These are phyloP conservation scores for Procapra przewalskii DNA, from an alignment of 2,113 vertebrate genomes.

Conservation along the genomic window DNA sequence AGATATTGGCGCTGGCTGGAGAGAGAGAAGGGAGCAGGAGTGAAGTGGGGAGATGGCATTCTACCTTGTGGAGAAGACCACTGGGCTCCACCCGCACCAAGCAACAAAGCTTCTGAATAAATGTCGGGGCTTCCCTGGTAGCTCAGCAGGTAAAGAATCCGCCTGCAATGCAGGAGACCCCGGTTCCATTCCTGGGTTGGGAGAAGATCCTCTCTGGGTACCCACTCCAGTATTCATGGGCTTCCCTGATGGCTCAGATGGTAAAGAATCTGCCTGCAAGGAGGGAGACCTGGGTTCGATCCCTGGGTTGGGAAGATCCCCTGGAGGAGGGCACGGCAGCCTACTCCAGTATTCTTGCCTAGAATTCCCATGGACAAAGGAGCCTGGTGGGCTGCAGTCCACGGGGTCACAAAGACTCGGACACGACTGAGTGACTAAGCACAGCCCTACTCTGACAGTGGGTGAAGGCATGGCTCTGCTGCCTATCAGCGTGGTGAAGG, in stretches of 20 bases:
- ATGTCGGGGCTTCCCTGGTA: fast-evolving
- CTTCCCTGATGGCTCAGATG: not conserved
- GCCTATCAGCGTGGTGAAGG: not conserved
- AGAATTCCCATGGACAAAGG: not conserved
- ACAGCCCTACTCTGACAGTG: not conserved
- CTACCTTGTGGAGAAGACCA: no score
- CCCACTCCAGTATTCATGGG: not conserved
- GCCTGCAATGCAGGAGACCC: not conserved
- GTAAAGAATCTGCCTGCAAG: not conserved
- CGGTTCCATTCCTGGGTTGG: not conserved
- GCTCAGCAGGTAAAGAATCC: not conserved
- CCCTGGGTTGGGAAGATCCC: not conserved
- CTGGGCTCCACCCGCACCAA: not conserved
- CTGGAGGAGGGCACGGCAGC: not conserved
- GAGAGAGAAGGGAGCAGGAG: constrained; percentile 7
- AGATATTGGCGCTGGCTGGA: constrained; percentile 94
- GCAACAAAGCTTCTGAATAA: not conserved
- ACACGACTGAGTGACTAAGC: not conserved
- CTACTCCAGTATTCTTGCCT: not conserved
- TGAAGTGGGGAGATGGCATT: not conserved
- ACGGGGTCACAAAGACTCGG: not conserved
- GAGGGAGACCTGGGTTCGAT: not conserved
- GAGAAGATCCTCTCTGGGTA: not conserved
- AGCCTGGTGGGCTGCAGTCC: not conserved
- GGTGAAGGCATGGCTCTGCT: not conserved